Evolutionary conservation across 2,113 vertebrate species (phyloP).

Genomic region (Oreochromis aureus): DNA sequence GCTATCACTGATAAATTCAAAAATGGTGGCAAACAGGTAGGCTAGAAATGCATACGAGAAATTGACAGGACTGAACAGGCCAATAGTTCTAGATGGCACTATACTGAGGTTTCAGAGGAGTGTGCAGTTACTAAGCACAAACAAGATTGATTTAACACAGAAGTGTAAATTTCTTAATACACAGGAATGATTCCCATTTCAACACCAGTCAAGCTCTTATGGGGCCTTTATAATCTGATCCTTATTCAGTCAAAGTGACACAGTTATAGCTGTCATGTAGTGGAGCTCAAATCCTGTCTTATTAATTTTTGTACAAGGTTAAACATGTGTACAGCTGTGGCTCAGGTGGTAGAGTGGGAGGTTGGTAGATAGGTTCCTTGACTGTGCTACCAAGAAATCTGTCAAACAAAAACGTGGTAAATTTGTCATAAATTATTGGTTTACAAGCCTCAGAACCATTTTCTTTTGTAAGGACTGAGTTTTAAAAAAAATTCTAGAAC

Average conservation of each 20-base stretch:
- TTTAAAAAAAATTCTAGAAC: not conserved
- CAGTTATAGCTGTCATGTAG: not conserved
- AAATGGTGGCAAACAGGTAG: not conserved
- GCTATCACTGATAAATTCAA: not conserved
- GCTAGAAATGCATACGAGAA: not conserved
- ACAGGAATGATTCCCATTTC: not conserved
- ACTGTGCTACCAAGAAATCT: not conserved
- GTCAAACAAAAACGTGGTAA: not conserved
- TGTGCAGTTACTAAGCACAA: not conserved
- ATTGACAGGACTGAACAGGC: not conserved
- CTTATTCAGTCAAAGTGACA: not conserved
- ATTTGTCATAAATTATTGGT: not conserved
- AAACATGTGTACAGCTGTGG: not conserved
- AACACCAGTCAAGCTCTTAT: not conserved
- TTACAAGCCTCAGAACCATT: not conserved
- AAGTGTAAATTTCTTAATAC: not conserved
- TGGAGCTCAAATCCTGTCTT: not conserved
- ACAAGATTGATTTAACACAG: too few relatives aligned
- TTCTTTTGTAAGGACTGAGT: not conserved
- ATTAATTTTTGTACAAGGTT: not conserved
- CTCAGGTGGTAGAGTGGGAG: not conserved
- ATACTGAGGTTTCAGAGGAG: not conserved
- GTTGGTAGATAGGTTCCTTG: not conserved
- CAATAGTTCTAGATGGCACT: not conserved
- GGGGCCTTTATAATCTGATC: not conserved